Percentiles rank a stretch among this genome's conserved stretches.
Evolutionary conservation across 1,140 invertebrate species (phyloP).

Genomic region (Amphibalanus amphitrite): DNA sequence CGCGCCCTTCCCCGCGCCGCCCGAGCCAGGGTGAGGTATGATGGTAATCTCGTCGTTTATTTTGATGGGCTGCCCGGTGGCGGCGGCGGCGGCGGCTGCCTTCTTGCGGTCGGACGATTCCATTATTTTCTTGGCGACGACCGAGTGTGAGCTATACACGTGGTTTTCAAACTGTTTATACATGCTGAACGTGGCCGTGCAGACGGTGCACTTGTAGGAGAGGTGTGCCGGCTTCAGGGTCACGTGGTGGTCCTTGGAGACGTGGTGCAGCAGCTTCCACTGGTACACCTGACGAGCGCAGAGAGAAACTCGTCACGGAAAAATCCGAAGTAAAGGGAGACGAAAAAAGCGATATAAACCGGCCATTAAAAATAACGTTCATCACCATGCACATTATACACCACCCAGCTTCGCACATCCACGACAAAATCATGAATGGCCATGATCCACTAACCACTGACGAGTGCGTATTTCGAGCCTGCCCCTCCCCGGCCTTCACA

Average conservation of each 20-base stretch:
- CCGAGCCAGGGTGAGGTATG: constrained; percentile 55
- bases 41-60: constrained; percentile 86
- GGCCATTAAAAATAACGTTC: no score
- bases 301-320: no score
- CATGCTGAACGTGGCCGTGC: constrained; percentile 83
- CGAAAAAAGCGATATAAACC: no score
- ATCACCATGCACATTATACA: no score
- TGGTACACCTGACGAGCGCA: constrained; percentile 54
- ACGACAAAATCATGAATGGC: no score
- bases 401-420: no score
- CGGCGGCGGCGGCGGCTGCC: constrained; percentile 9
- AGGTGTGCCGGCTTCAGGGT: constrained; percentile 77
- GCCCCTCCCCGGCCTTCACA: no score
- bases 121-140: constrained; percentile 17
- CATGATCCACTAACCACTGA: no score
- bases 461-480: constrained; percentile 2
- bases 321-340: no score
- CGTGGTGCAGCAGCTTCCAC: constrained; percentile 78
- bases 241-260: constrained; percentile 74
- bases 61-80: constrained; percentile 52
- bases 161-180: constrained; percentile 89
- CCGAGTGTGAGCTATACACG: constrained; percentile 64
- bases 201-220: constrained; percentile 86
- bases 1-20: background rate
- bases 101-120: background rate